Conservation (phyloP, 1,140 invertebrate genomes). For the Reticulitermes speratus region DNA sequence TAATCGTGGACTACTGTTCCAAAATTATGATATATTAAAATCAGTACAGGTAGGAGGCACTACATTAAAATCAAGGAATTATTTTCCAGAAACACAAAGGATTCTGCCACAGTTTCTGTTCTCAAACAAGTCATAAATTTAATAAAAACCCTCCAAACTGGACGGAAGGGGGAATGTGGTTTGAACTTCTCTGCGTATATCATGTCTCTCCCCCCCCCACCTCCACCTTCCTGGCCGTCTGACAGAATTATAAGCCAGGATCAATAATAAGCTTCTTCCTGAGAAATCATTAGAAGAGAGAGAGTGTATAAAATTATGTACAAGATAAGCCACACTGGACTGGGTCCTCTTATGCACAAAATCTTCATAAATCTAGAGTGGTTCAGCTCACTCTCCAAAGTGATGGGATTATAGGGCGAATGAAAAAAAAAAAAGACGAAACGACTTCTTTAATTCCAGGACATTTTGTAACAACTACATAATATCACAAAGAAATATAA, state of each 20-base stretch:
- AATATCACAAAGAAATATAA: too few species aligned
- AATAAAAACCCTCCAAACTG: slow-evolving; percentile 9
- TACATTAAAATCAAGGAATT: not conserved
- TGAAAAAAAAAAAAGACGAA: too few species aligned
- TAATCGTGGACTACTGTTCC: not conserved
- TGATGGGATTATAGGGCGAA: too few species aligned
- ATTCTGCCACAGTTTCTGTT: not conserved
- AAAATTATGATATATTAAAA: not conserved
- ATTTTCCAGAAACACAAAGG: not conserved
- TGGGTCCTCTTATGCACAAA: not conserved
- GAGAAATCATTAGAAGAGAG: not conserved
- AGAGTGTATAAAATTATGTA: not conserved
- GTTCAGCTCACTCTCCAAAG: too few species aligned
- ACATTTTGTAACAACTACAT: too few species aligned
- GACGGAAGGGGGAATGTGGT: not conserved
- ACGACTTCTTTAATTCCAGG: too few species aligned
- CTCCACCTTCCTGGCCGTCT: too few species aligned
- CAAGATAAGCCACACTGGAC: not conserved
- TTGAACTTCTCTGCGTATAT: slow-evolving; percentile 4
- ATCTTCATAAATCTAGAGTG: not conserved
- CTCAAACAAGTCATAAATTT: slow-evolving; percentile 14
- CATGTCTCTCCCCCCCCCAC: not conserved
- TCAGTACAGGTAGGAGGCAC: not conserved
- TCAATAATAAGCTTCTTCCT: slow-evolving; percentile 5
- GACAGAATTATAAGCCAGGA: slow-evolving; percentile 14